Conservation (phyloP, 2,888 invertebrate species). For the Cetonia aurata region DNA sequence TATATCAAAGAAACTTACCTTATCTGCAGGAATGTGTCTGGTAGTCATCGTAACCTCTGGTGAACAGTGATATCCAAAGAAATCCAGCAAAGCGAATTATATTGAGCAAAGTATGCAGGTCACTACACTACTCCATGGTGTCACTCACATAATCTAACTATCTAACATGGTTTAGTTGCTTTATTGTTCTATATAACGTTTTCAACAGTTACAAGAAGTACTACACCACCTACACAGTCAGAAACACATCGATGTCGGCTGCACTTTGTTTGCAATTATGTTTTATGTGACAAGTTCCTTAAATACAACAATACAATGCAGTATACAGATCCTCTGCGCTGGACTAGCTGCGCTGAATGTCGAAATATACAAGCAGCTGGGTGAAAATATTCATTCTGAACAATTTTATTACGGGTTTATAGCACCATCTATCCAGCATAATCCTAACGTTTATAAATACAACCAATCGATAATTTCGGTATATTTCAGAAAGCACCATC, state of each 20-base stretch:
- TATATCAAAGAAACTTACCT: slow-evolving; percentile 72
- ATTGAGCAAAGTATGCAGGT: slow-evolving; percentile 57
- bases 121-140: slow-evolving; percentile 61
- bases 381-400: slow-evolving; percentile 35
- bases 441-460: not conserved
- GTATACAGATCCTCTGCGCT: slow-evolving; percentile 50
- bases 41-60: slow-evolving; percentile 77
- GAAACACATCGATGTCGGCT: slow-evolving; percentile 30
- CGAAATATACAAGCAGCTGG: slow-evolving; percentile 52
- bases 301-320: slow-evolving; percentile 58
- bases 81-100: slow-evolving; percentile 48
- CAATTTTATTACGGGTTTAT: slow-evolving; percentile 14
- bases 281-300: slow-evolving; percentile 33
- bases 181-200: slow-evolving; percentile 7
- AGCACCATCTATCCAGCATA: slow-evolving; percentile 26
- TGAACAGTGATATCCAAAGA: slow-evolving; percentile 48
- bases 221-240: slow-evolving; percentile 39
- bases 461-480: slow-evolving; percentile 5
- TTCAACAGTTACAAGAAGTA: slow-evolving; percentile 46
- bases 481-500: not conserved
- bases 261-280: slow-evolving; percentile 32
- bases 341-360: slow-evolving; percentile 58
- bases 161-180: slow-evolving; percentile 30
- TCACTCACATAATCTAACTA: slow-evolving; percentile 48
- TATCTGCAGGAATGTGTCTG: slow-evolving; percentile 87